These are phyloP conservation scores for Drosophila repleta DNA, from an alignment of 1,140 invertebrate genomes.

Conservation along the genomic window DNA sequence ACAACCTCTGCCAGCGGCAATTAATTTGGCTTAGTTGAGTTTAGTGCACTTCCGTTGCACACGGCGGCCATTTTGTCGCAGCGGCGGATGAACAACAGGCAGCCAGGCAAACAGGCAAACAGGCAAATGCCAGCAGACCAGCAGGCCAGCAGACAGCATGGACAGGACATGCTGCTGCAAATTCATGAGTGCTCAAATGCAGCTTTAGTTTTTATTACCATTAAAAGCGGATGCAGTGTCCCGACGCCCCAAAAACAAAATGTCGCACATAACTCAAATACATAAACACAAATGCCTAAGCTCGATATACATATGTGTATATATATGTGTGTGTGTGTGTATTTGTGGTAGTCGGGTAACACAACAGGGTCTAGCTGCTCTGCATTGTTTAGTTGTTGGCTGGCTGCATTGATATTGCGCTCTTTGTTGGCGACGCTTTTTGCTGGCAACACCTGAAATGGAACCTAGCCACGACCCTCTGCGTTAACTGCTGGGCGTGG, in stretches of 20 bases:
- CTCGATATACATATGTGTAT: neutral
- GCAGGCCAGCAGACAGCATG: neutral
- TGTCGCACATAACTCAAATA: slow-evolving; percentile 74
- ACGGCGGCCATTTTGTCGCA: slow-evolving; percentile 77
- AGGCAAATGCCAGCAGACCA: too few relatives aligned
- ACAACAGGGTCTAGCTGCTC: slow-evolving; percentile 26
- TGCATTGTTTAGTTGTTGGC: slow-evolving; percentile 25
- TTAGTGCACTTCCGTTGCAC: slow-evolving; percentile 78
- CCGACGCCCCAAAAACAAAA: slow-evolving; percentile 53
- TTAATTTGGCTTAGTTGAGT: slow-evolving; percentile 81
- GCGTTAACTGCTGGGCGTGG: slow-evolving; percentile 27
- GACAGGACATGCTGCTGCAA: slow-evolving; percentile 27
- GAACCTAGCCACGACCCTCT: slow-evolving; percentile 55
- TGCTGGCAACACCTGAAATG: slow-evolving; percentile 75
- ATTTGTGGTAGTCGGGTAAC: too few relatives aligned
- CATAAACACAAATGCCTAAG: slow-evolving; percentile 55
- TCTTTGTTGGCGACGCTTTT: slow-evolving; percentile 72
- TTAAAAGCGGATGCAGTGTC: slow-evolving; percentile 60
- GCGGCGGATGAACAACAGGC: slow-evolving; percentile 63
- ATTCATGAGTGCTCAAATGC: slow-evolving; percentile 72
- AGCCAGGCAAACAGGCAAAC: slow-evolving; percentile 29
- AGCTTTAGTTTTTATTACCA: slow-evolving; percentile 81
- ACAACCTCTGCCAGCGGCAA: slow-evolving; percentile 63
- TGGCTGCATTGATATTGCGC: slow-evolving; percentile 17
- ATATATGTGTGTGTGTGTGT: slow-evolving; percentile 17